Evolutionary conservation across 1,140 invertebrate genomes (phyloP), one percentile per base, ranked within the genome.

Genomic region (Maniola jurtina): DNA sequence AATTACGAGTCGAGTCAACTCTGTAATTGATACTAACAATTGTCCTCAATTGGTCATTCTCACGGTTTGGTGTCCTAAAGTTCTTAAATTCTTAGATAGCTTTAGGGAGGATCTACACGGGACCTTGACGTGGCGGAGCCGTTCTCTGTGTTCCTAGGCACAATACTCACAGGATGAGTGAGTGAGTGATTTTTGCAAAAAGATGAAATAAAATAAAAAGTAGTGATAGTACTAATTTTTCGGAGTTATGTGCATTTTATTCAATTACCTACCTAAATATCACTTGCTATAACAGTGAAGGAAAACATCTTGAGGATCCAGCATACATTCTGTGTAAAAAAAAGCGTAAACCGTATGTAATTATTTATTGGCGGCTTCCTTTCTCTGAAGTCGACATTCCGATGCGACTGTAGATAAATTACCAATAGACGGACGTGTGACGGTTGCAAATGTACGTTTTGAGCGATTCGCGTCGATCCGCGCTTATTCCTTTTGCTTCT

Each of bases 31-130:
- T 57, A 57, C 35, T 38, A 14, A 40, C 16, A 40, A 38, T 36
- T 57, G 55, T 16, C 55, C 55, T 57, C 55, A 57, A 57, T 57
- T 57, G 55, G 34, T 14, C 35, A 38, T 57, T 57, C 55, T 57
- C 55, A 57, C 55, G 55, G 55, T 57, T 38, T 57, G n/a, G 55
- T 57, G 35, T 15, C 55, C 25, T 57, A 35, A 45, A 45, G 42
- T 45, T 45, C 42, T 45, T 35, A 16, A 16, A 25, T 14, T 15
- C 48, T 50, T 25, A 14, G 48, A 50, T 50, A 50, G 48, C 16
- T 50, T 50, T 47, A n/a, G n/a, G 15, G 15, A 11, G 9, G 0
- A 11, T 45, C 4, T 25, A 25, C 25, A 25, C 25, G 25, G 25
- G 25, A 25, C 25, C 25, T 25, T 25, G 25, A 4, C 25, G 25